phyloP scores from a whole-genome alignment of 2,888 invertebrate species.

The Achlya flavicornis region DNA sequence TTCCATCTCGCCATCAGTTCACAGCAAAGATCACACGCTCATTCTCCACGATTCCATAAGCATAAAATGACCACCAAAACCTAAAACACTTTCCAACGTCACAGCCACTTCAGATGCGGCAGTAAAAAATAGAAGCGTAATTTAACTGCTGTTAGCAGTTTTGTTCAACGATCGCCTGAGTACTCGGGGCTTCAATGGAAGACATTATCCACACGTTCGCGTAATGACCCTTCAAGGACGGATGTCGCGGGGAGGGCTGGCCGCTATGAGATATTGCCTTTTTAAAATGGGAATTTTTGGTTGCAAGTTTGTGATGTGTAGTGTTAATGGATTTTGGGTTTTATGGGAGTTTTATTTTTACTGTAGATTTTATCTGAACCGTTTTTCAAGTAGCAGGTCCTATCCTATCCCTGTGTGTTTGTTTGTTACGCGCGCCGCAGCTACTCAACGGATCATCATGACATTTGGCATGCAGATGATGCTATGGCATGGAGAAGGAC shows the following conservation, averaged over 20 bases:
- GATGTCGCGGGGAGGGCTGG: constrained; percentile 36
- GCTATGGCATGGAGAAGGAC: too few species aligned
- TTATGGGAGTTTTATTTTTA: too few species aligned
- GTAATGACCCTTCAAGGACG: constrained; percentile 61
- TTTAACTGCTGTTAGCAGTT: constrained; percentile 51
- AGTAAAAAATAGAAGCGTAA: constrained; percentile 47
- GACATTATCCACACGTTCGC: constrained; percentile 68
- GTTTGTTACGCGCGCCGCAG: too few species aligned
- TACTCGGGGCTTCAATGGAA: constrained; percentile 43
- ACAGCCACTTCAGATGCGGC: constrained; percentile 2
- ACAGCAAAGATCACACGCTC: neutral
- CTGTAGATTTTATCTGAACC: neutral
- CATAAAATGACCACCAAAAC: neutral
- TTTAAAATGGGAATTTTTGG: constrained; percentile 38
- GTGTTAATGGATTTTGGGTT: too few species aligned
- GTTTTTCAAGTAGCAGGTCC: too few species aligned
- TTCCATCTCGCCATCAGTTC: too few species aligned
- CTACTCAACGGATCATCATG: too few species aligned
- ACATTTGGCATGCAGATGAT: too few species aligned
- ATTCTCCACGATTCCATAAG: neutral
- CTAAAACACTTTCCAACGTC: neutral
- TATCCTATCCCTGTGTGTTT: too few species aligned
- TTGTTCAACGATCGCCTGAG: constrained; percentile 52
- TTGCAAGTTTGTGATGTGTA: neutral
- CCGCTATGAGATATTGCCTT: constrained; percentile 38